Percentiles rank a stretch among this genome's conserved stretches.
Evolutionary conservation across 2,797 vertebrate genomes (phyloP).

Genomic region (Gouania willdenowi): DNA sequence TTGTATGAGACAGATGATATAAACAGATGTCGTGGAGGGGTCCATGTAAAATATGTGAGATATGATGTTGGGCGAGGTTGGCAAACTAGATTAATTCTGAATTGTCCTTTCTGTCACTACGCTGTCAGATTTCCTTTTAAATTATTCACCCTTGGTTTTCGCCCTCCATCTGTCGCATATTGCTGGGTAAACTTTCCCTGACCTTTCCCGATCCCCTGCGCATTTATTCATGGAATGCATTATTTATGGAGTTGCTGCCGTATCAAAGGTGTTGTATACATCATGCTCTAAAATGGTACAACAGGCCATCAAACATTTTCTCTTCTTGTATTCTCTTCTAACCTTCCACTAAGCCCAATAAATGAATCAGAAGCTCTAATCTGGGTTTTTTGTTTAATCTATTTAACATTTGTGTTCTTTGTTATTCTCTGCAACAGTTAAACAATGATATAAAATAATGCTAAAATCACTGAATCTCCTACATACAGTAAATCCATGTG

Average conservation of each 20-base stretch:
- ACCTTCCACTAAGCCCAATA: no score
- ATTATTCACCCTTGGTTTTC: constrained; percentile 59
- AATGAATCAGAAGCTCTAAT: no score
- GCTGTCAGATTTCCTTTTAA: constrained; percentile 49
- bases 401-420: no score
- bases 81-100: constrained; percentile 53
- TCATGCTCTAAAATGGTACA: constrained; percentile 43
- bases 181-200: constrained; percentile 63
- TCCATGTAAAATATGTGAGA: constrained; percentile 22
- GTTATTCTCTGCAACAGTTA: no score
- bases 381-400: no score
- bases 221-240: constrained; percentile 63
- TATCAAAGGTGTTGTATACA: constrained; percentile 64
- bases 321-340: no score
- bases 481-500: no score
- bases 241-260: constrained; percentile 55
- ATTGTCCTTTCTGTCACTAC: constrained; percentile 46
- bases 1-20: constrained; percentile 11
- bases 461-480: no score
- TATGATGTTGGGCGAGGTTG: constrained; percentile 23
- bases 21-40: no score
- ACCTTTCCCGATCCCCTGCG: constrained; percentile 57
- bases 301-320: constrained; percentile 17
- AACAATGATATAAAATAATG: no score
- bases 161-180: constrained; percentile 62